These are phyloP conservation scores for Melanostoma scalare DNA, from an alignment of 2,888 invertebrate species.

Conservation along the genomic window DNA sequence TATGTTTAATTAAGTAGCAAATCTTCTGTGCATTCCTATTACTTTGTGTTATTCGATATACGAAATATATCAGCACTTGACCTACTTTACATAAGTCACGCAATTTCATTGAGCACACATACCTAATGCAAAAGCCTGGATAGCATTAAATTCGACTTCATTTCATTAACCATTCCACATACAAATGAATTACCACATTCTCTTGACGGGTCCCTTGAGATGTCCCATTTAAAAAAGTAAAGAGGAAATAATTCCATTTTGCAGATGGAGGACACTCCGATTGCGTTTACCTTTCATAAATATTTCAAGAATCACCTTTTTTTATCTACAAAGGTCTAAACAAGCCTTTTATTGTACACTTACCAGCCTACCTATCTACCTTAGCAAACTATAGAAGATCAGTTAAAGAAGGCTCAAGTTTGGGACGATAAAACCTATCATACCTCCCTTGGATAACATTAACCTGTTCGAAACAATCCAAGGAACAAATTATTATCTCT, in stretches of 20 bases:
- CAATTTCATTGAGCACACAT: constrained; percentile 26
- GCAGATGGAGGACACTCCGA: constrained; percentile 9
- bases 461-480: constrained; percentile 24
- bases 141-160: constrained; percentile 18
- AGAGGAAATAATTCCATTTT: constrained; percentile 26
- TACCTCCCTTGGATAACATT: constrained; percentile 4
- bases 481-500: constrained; percentile 34
- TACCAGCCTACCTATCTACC: neutral
- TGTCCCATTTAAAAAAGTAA: neutral
- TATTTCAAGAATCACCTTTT: constrained; percentile 21
- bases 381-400: too few relatives aligned
- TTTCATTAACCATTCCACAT: neutral
- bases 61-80: constrained; percentile 12
- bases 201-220: constrained; percentile 12
- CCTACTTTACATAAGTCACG: constrained; percentile 28
- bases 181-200: neutral
- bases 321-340: neutral
- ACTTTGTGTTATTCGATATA: constrained; percentile 21
- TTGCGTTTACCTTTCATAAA: neutral
- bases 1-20: constrained; percentile 61
- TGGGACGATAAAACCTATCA: too few relatives aligned
- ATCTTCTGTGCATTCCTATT: constrained; percentile 40
- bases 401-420: too few relatives aligned
- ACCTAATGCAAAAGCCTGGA: neutral
- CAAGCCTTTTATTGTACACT: neutral